Evolutionary conservation across 2,888 invertebrate genomes (phyloP).

Genomic region (Oxystoma pomonae): DNA sequence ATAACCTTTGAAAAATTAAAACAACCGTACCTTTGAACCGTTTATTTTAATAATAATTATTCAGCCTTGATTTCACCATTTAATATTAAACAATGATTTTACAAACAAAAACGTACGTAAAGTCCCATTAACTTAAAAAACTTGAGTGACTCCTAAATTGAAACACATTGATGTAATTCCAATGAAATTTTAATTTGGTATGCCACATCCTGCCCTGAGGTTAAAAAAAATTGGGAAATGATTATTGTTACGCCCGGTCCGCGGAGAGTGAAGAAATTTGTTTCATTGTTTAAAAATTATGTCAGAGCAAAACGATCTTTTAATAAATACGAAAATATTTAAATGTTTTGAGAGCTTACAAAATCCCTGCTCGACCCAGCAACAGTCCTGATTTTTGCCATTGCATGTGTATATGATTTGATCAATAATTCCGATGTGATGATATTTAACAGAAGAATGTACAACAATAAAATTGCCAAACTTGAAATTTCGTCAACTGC

Average conservation of each 20-base stretch:
- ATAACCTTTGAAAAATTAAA: background rate
- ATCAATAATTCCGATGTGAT: background rate
- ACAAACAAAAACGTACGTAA: background rate
- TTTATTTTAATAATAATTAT: too few species aligned
- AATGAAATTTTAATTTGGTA: background rate
- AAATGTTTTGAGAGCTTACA: background rate
- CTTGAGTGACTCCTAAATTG: background rate
- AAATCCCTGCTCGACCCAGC: background rate
- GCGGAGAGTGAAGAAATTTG: background rate
- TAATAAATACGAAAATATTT: background rate
- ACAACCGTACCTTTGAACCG: background rate
- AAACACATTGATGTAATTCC: background rate
- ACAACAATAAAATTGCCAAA: background rate
- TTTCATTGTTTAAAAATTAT: background rate
- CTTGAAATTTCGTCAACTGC: background rate
- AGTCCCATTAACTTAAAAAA: background rate
- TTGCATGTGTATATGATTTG: background rate
- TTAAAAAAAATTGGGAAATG: background rate
- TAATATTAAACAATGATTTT: too few species aligned
- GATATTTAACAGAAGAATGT: background rate
- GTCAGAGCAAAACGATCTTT: background rate
- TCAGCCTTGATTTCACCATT: too few species aligned
- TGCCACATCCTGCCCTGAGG: background rate
- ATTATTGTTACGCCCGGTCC: background rate
- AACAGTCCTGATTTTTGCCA: background rate